Base-by-base conservation (phyloP, 2,888 invertebrate genomes). In the Drosophila diplacantha region DNA sequence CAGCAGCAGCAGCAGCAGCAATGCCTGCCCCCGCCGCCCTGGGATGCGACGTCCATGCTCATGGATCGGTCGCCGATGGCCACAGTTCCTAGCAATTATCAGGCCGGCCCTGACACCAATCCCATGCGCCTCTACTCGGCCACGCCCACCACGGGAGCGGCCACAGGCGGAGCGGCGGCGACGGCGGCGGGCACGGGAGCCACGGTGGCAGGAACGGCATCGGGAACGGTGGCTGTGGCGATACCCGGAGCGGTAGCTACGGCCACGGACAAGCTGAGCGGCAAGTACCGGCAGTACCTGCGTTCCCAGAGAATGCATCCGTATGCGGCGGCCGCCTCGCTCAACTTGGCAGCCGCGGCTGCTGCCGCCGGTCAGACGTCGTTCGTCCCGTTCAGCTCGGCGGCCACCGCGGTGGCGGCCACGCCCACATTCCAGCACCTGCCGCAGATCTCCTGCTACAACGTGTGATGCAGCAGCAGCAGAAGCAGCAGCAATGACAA, bases 201-300 rank as follows among this genome's bases (percentile, higher is more conserved):
- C 20, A 60, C 56, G 20, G 62, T 46, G 37, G 54, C 57, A 52
- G 73, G 14, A 14, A 44, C 29, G 43, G 34, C 34, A 51, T 44
- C 3, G 46, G 52, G 5, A 49, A 52, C 22, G 57, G 54, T 37
- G 9, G 57, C 52, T 20, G 60, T 46, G 24, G 38, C 53, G 37
- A 43, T 46, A 46, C 44, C 56, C 8, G 50, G 53, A 32, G 75
- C 74, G 53, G 75, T 66, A 49, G 65, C 66, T n/a, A 57, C 62
- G 31, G 72, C 82, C 57, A 74, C 81, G 20, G 85, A 86, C 32
- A 86, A 86, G 58, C 65, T 86, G 43, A 89, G 90, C 78, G 91
- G 90, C 66, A 91, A 91, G 87, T 91, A 91, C 86, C 88, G 91
- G 69, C 91, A 91, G 86, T 91, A 91, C 83, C 85, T 91, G 81